phyloP scores from a whole-genome alignment of 2,113 vertebrate genomes.

The Cryptomyrus ogoouensis region DNA sequence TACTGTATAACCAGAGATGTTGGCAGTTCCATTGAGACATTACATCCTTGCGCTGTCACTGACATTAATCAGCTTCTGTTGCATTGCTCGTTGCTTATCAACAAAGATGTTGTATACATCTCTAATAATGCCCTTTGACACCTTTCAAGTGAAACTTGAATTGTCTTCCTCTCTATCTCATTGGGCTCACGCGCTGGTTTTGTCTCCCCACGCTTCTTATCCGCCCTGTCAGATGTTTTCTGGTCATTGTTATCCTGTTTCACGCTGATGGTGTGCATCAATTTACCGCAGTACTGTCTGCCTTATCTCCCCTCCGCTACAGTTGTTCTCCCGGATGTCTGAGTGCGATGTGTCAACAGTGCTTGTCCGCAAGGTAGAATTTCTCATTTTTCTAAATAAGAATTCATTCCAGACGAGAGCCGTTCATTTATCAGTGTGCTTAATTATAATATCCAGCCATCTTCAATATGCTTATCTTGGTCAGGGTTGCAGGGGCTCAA shows the following conservation, averaged over 20 bases:
- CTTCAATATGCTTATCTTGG: neutral
- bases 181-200: neutral
- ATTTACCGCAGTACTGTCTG: neutral
- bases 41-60: neutral
- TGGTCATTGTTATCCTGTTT: conserved; percentile 8
- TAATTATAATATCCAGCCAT: neutral
- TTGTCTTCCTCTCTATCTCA: neutral
- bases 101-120: neutral
- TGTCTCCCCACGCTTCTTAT: neutral
- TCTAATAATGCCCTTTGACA: neutral
- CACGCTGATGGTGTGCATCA: neutral
- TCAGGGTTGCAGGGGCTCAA: neutral
- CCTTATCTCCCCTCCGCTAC: neutral
- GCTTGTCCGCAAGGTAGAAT: neutral
- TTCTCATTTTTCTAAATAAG: neutral
- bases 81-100: neutral
- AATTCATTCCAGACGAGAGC: neutral
- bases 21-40: neutral
- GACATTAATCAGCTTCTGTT: neutral
- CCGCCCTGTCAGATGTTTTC: neutral
- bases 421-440: neutral
- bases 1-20: neutral
- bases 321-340: conserved; percentile 5
- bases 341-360: neutral
- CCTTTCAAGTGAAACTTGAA: neutral